Percentiles rank a stretch among this genome's conserved stretches.
Conservation (phyloP, 1,140 invertebrate genomes). For the Agraylea sexmaculata region DNA sequence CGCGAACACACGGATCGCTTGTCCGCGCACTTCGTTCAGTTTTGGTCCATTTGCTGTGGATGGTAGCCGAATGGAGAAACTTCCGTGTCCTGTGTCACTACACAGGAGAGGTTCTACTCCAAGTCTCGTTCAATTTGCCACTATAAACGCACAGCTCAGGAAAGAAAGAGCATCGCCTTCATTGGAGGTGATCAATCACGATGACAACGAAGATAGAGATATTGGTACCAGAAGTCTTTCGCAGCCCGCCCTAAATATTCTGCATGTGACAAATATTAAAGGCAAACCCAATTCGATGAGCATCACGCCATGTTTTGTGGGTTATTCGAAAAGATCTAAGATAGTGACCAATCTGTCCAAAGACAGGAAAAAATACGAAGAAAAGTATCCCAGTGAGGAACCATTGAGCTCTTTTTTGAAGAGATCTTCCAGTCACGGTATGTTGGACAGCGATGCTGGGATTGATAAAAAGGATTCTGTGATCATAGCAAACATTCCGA, state of each 20-base stretch:
- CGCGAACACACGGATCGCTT: conserved; percentile 26
- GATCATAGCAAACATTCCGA: background rate
- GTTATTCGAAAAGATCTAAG: background rate
- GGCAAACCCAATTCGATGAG: conserved; percentile 11
- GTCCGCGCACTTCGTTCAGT: conserved; percentile 39
- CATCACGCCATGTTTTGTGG: conserved; percentile 2
- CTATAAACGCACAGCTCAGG: conserved; percentile 19
- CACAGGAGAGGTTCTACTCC: conserved; percentile 18
- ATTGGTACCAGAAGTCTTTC: conserved; percentile 10
- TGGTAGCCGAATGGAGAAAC: too few species aligned
- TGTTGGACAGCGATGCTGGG: conserved; percentile 6
- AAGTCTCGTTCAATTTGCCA: conserved; percentile 20
- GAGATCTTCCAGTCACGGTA: conserved; percentile 17
- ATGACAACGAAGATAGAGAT: conserved; percentile 6
- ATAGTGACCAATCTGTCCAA: background rate
- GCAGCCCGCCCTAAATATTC: conserved; percentile 17
- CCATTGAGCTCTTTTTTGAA: conserved; percentile 10
- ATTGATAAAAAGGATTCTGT: background rate
- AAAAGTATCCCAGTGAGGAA: background rate
- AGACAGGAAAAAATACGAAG: background rate
- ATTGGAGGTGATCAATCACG: conserved; percentile 13
- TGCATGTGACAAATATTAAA: conserved; percentile 18
- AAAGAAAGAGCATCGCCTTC: conserved; percentile 19
- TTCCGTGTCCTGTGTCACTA: background rate
- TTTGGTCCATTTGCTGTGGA: conserved; percentile 32